Conservation (phyloP, 2,797 vertebrate species). For the Eidolon dupreanum region DNA sequence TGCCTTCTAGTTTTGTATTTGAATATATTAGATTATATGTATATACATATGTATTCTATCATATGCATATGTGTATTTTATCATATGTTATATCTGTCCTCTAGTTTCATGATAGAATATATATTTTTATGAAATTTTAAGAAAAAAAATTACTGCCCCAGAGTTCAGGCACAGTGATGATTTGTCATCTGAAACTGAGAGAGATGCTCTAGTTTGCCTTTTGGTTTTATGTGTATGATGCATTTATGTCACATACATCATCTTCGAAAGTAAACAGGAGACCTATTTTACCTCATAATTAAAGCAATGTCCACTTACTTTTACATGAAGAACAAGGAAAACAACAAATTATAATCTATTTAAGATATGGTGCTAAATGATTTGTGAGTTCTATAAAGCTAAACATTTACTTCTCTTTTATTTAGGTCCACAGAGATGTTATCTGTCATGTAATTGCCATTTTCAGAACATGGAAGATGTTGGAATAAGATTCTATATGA, state of each 20-base stretch:
- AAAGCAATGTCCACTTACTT: not conserved
- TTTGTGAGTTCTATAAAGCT: not conserved
- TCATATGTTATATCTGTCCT: not conserved
- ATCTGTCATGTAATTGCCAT: not conserved
- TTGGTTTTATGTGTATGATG: not conserved
- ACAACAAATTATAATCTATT: not conserved
- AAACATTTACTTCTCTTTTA: not conserved
- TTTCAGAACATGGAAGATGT: constrained; percentile 3
- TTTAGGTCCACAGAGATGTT: not conserved
- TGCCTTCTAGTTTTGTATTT: not conserved
- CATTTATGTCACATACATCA: not conserved
- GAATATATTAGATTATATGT: not conserved
- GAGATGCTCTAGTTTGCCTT: not conserved
- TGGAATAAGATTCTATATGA: not conserved
- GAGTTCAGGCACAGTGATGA: not conserved
- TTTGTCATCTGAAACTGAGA: not conserved
- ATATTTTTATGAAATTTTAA: not conserved
- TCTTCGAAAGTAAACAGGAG: not conserved
- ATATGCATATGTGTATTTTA: not conserved
- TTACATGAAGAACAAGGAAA: not conserved
- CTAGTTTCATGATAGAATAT: not conserved
- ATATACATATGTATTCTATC: not conserved
- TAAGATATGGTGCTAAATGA: not conserved
- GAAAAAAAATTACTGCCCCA: not conserved
- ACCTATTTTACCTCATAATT: not conserved